These are phyloP conservation scores for Drosophila athabasca DNA, from an alignment of 1,140 invertebrate genomes.

Conservation along the genomic window DNA sequence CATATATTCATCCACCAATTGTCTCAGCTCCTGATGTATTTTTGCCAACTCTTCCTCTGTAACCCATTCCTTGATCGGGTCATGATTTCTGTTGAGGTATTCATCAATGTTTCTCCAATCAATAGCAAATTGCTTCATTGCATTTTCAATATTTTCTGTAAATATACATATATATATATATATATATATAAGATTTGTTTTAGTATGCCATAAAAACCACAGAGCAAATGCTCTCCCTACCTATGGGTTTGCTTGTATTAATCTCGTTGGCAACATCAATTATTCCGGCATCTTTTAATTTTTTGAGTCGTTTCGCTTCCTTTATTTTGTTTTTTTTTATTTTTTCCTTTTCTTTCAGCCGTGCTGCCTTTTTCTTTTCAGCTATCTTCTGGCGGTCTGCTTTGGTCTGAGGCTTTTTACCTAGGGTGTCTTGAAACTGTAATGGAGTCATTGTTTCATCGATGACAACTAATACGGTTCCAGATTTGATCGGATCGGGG, in stretches of 20 bases:
- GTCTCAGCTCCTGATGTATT: conserved; percentile 85
- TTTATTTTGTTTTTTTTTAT: conserved; percentile 62
- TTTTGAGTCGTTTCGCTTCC: conserved; percentile 66
- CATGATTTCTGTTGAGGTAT: conserved; percentile 83
- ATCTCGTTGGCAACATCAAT: conserved; percentile 65
- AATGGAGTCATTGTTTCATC: conserved; percentile 85
- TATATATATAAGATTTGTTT: too few species aligned
- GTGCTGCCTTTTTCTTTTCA: conserved; percentile 66
- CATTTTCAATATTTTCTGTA: conserved; percentile 71
- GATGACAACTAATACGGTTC: conserved; percentile 85
- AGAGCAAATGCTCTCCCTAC: conserved; percentile 22
- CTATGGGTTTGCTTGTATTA: conserved; percentile 55
- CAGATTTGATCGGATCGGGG: conserved; percentile 85
- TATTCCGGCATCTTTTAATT: conserved; percentile 78
- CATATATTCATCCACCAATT: conserved; percentile 86
- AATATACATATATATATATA: neutral
- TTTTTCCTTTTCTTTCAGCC: conserved; percentile 61
- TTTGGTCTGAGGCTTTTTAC: conserved; percentile 75
- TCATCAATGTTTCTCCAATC: conserved; percentile 84
- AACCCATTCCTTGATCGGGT: conserved; percentile 84
- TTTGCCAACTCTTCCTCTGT: conserved; percentile 84
- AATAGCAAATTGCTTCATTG: conserved; percentile 82
- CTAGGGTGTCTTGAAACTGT: conserved; percentile 83
- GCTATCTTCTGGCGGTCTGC: conserved; percentile 67
- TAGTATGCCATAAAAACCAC: too few species aligned